phyloP scores from a whole-genome alignment of 2,888 invertebrate species.

The Arenicola marina region DNA sequence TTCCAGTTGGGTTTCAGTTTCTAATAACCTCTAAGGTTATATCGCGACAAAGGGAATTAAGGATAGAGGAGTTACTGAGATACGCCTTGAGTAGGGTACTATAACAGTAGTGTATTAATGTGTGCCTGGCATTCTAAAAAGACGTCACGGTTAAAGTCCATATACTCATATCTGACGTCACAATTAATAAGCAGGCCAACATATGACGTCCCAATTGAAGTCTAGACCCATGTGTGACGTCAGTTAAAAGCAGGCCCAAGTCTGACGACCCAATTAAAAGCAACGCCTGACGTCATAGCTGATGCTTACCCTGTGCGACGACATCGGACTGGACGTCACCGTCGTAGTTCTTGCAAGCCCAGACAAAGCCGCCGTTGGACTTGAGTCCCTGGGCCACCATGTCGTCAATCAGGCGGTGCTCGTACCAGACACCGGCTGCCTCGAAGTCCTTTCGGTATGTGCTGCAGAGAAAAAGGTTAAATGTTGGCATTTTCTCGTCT shows the following conservation, averaged over 20 bases:
- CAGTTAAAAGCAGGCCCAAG: neutral
- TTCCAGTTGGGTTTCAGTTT: too few species aligned
- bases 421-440: conserved; percentile 82
- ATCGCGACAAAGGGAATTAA: too few species aligned
- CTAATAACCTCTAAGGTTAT: too few species aligned
- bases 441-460: conserved; percentile 78
- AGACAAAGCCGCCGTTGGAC: conserved; percentile 83
- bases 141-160: too few species aligned
- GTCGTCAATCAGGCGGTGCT: conserved; percentile 88
- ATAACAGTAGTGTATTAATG: too few species aligned
- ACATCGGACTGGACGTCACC: conserved; percentile 90
- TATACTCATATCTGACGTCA: too few species aligned
- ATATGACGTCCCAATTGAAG: neutral
- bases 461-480: conserved; percentile 35
- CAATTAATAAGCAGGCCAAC: too few species aligned
- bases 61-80: too few species aligned
- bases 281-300: neutral
- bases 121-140: too few species aligned
- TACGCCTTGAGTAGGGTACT: too few species aligned
- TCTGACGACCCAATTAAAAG: neutral
- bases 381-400: conserved; percentile 88
- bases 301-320: conserved; percentile 72
- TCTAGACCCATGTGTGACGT: neutral
- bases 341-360: conserved; percentile 93
- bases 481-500: too few species aligned